These are phyloP conservation scores for Hirundichthys speculiger DNA, from an alignment of 2,113 vertebrate genomes.

Conservation along the genomic window DNA sequence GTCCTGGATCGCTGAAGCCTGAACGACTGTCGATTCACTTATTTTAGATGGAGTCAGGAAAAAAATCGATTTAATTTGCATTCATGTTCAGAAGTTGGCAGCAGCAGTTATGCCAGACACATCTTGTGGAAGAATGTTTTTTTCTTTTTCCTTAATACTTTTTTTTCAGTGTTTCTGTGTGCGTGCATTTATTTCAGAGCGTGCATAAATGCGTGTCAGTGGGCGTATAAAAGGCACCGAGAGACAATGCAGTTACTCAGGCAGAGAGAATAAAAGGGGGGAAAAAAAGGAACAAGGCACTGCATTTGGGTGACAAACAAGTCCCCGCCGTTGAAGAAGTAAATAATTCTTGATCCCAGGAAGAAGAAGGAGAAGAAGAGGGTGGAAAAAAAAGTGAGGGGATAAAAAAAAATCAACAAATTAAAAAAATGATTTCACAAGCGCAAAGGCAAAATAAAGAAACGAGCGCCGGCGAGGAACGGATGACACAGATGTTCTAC, in stretches of 20 bases:
- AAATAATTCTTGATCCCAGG: constrained; percentile 41
- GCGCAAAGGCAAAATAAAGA: constrained; percentile 33
- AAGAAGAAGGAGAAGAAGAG: constrained; percentile 17
- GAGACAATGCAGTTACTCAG: constrained; percentile 57
- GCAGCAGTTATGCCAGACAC: constrained; percentile 36
- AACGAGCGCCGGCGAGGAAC: constrained; percentile 29
- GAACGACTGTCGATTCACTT: constrained; percentile 39
- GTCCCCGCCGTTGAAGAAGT: constrained; percentile 31
- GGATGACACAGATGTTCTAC: constrained; percentile 46
- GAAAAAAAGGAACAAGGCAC: constrained; percentile 44
- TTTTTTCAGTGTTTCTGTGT: constrained; percentile 32
- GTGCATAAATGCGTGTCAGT: constrained; percentile 45
- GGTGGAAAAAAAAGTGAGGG: too few species aligned
- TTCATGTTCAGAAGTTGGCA: constrained; percentile 30
- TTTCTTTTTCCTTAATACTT: constrained; percentile 32
- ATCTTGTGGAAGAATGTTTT: constrained; percentile 30
- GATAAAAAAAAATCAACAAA: too few species aligned
- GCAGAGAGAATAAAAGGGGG: constrained; percentile 29
- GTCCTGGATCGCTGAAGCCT: constrained; percentile 25
- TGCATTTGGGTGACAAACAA: constrained; percentile 44
- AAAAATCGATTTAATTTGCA: constrained; percentile 37
- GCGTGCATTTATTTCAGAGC: constrained; percentile 54
- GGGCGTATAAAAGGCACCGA: constrained; percentile 45
- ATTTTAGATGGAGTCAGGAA: constrained; percentile 32
- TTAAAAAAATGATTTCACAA: constrained; percentile 52